These are phyloP conservation scores for Gymnogyps californianus DNA, from an alignment of 2,113 vertebrate species.

Conservation along the genomic window DNA sequence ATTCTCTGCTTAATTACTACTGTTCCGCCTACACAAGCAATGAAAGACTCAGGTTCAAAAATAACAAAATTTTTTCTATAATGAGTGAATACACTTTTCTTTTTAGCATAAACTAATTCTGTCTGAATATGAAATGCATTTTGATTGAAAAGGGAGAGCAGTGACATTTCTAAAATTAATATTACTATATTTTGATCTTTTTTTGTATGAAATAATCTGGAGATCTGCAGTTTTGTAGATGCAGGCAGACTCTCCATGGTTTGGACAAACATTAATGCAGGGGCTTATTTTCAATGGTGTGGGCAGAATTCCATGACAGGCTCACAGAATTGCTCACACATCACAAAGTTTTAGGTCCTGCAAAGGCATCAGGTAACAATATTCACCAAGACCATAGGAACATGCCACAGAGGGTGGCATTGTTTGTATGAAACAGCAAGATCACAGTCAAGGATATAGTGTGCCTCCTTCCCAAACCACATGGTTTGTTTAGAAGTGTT, in stretches of 20 bases:
- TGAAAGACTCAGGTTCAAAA: background rate
- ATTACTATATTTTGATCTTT: background rate
- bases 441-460: background rate
- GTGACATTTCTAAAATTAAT: background rate
- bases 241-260: background rate
- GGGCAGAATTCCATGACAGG: background rate
- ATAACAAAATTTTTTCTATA: background rate
- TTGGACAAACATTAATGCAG: background rate
- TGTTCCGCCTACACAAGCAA: background rate
- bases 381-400: background rate
- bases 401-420: fast-evolving
- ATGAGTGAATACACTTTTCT: background rate
- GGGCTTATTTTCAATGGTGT: background rate
- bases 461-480: background rate
- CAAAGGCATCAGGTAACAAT: background rate
- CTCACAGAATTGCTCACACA: background rate
- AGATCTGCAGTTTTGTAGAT: background rate
- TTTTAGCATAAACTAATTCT: background rate
- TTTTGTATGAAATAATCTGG: background rate
- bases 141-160: background rate
- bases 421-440: background rate
- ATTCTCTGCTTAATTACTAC: background rate
- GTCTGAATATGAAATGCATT: background rate
- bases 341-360: background rate
- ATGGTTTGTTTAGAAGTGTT: background rate